Base-by-base conservation (phyloP, 2,888 invertebrate genomes). In the Lithophane leautieri region DNA sequence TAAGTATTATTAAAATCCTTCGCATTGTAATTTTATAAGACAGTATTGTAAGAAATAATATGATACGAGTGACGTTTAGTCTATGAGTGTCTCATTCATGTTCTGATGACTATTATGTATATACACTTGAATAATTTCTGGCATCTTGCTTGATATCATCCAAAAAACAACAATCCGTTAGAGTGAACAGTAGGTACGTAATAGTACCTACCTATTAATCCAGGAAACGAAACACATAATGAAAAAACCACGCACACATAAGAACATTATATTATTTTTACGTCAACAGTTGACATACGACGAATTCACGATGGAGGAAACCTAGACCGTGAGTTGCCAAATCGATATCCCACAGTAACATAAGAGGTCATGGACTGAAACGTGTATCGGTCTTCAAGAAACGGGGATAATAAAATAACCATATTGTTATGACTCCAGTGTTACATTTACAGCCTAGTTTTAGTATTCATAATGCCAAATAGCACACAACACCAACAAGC, bases 1-100 rank as follows among this genome's bases (percentile, higher is more conserved):
- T 94, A 90, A 92, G 92, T 94, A 90, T 94, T 94, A 95, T 95
- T 95, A 94, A 93, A 93, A 91, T 92, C 91, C 88, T 91, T 89
- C 89, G 90, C 91, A 91, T 93, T 93, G 89, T 92, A 91, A 92
- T 91, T 91, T 90, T 89, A 89, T 86, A 90, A 91, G 14, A 65
- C 25, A 47, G 34, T 16, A 25, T 42, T 62, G 12, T 54, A 54
- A 73, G 19, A 54, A 44, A 40, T 16, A 50, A 42, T 6, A 50
- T 44, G 4, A 47, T 14, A 8, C 22, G 12, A 61, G 11, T 47
- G 12, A 52, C 9, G 14, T 62, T 62, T 77, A 42, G 40, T 52
- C 25, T 56, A 44, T 77, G 3, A 19, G 2, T 42, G 12, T 22
- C 11, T 25, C 40, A 62, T 42, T 28, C 14, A 74, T 22, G 25